Percentiles rank a stretch among this genome's conserved stretches.
Conservation (phyloP, 2,797 vertebrate species). For the Hippocampus kuda region DNA sequence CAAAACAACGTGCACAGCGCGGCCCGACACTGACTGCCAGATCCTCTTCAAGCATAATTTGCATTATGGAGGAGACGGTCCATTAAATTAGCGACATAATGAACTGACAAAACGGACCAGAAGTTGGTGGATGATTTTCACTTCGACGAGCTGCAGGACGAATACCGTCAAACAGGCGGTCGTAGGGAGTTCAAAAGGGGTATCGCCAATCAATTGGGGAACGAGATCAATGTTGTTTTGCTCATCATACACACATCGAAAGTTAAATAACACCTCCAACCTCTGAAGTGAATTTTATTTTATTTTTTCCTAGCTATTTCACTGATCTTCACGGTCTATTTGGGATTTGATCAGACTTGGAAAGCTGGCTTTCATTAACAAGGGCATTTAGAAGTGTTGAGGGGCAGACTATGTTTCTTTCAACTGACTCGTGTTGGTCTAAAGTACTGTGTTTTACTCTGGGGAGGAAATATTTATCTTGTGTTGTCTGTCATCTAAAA, state of each 20-base stretch:
- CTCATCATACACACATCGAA: neutral
- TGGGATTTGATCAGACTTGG: neutral
- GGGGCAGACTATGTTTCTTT: neutral
- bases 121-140: neutral
- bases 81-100: conserved; percentile 1
- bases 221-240: neutral
- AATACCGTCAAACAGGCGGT: neutral
- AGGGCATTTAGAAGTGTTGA: neutral
- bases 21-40: neutral
- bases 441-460: neutral
- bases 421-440: neutral
- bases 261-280: neutral
- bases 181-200: neutral
- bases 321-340: neutral
- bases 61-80: neutral
- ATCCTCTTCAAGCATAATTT: neutral
- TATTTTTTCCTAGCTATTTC: neutral
- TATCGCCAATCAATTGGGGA: neutral
- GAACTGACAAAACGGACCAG: neutral
- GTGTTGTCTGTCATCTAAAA: neutral
- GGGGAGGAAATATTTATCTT: neutral
- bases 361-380: neutral
- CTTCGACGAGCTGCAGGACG: neutral
- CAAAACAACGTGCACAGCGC: neutral
- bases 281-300: too few relatives aligned